phyloP scores from a whole-genome alignment of 2,113 vertebrate genomes.

The Natator depressus region DNA sequence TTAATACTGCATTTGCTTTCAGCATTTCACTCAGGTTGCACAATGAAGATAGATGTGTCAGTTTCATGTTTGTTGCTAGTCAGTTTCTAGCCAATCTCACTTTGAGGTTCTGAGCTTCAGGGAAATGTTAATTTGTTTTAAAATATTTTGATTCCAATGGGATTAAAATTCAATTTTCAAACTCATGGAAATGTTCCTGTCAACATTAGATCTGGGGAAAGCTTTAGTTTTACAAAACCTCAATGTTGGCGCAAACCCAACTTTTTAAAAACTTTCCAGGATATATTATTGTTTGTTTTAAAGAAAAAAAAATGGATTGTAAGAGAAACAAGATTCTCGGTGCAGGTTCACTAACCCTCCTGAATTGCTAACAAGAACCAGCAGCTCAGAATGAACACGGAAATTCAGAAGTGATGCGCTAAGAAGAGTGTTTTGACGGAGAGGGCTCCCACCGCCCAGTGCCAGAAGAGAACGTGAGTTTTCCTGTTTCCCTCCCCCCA shows the following conservation, averaged over 20 bases:
- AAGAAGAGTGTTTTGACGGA: not conserved
- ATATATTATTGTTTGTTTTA: not conserved
- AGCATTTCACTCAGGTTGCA: not conserved
- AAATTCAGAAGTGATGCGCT: not conserved
- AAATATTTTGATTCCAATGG: constrained; percentile 63
- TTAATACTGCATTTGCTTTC: not conserved
- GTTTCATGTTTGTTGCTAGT: constrained; percentile 7
- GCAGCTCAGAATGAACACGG: not conserved
- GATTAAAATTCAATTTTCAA: not conserved
- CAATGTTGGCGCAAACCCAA: not conserved
- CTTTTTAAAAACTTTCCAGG: not conserved
- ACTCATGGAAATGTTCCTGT: constrained; percentile 2
- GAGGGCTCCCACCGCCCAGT: not conserved
- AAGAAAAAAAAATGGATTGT: not conserved
- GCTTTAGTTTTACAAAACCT: not conserved
- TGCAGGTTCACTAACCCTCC: not conserved
- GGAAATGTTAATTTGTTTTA: constrained; percentile 54
- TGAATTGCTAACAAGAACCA: not conserved
- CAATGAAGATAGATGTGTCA: constrained; percentile 2
- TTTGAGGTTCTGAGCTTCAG: constrained; percentile 36
- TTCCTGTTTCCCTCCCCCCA: constrained; percentile 16
- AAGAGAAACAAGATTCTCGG: not conserved
- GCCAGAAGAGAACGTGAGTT: not conserved
- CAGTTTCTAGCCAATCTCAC: constrained; percentile 30
- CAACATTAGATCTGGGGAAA: not conserved